These are phyloP conservation scores for Perca flavescens DNA, from an alignment of 2,113 vertebrate species.

Conservation along the genomic window DNA sequence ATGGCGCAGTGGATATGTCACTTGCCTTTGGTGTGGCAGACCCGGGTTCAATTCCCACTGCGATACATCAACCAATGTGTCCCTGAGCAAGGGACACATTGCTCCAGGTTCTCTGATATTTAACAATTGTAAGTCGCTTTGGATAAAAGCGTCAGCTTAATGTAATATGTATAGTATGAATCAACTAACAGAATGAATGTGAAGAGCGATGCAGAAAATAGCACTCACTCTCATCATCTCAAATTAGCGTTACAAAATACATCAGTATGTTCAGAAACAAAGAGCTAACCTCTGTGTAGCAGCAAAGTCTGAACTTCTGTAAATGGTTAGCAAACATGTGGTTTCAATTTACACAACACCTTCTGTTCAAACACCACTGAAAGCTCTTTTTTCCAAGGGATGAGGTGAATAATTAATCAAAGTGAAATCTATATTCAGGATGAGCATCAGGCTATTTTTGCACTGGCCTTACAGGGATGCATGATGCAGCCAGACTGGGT, in stretches of 20 bases:
- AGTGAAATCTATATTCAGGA: conserved; percentile 42
- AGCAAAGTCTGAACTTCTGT: neutral
- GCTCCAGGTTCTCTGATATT: too few relatives aligned
- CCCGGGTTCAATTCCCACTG: too few relatives aligned
- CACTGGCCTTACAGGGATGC: neutral
- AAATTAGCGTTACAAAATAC: neutral
- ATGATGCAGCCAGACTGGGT: neutral
- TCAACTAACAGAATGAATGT: neutral
- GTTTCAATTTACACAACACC: conserved; percentile 14
- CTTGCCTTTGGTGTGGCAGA: too few relatives aligned
- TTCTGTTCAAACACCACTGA: conserved; percentile 26
- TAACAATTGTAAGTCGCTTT: too few relatives aligned
- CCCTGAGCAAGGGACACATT: too few relatives aligned
- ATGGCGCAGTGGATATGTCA: too few relatives aligned
- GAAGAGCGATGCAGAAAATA: neutral
- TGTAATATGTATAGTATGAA: too few relatives aligned
- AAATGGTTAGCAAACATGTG: conserved; percentile 31
- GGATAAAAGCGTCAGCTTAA: too few relatives aligned
- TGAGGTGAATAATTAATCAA: conserved; percentile 54
- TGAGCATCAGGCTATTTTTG: conserved; percentile 6
- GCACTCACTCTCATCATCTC: neutral
- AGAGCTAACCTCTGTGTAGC: neutral
- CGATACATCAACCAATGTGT: too few relatives aligned
- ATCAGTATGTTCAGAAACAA: neutral
- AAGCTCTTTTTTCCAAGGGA: neutral